Percentiles rank a stretch among this genome's conserved stretches.
phyloP scores from a whole-genome alignment of 2,797 vertebrate genomes.

The Gephyroberyx darwinii region DNA sequence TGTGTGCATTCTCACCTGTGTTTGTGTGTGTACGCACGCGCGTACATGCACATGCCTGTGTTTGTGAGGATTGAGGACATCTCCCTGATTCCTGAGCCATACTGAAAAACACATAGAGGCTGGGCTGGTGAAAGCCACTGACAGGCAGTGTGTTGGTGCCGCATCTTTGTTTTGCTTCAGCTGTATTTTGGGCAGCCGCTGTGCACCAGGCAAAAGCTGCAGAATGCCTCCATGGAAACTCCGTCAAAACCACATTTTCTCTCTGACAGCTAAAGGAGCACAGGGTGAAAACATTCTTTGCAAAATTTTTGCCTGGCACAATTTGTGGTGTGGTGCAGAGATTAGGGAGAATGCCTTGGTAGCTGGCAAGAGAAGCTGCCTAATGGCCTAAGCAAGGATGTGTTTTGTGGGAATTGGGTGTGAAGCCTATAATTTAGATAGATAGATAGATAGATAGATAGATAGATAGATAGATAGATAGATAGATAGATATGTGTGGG shows the following conservation, averaged over 20 bases:
- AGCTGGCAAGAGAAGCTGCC: not conserved
- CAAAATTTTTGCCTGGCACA: not conserved
- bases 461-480: not conserved
- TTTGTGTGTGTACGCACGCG: conserved; percentile 38
- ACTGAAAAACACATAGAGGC: conserved; percentile 10
- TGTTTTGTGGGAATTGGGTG: not conserved
- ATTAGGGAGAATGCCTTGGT: not conserved
- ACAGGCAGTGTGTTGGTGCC: conserved; percentile 45
- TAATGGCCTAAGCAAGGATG: conserved; percentile 7
- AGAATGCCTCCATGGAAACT: conserved; percentile 51
- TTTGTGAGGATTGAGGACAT: conserved; percentile 66
- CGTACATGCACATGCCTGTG: conserved; percentile 53
- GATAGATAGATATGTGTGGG: too few species aligned
- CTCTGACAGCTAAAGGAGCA: conserved; percentile 29
- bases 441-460: conserved; percentile 1
- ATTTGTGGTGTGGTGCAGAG: conserved; percentile 6
- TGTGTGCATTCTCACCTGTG: not conserved
- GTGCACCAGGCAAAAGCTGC: conserved; percentile 47
- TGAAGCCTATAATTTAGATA: conserved; percentile 12
- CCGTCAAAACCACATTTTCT: conserved; percentile 36
- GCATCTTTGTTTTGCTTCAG: conserved; percentile 44
- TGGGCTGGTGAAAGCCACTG: conserved; percentile 44
- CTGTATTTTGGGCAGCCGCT: conserved; percentile 52
- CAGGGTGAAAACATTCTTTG: not conserved
- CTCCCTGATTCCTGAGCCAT: conserved; percentile 53